Evolutionary conservation across 23 tunicate genomes (phyloP).

Genomic region (Trididemnum nubilum): DNA sequence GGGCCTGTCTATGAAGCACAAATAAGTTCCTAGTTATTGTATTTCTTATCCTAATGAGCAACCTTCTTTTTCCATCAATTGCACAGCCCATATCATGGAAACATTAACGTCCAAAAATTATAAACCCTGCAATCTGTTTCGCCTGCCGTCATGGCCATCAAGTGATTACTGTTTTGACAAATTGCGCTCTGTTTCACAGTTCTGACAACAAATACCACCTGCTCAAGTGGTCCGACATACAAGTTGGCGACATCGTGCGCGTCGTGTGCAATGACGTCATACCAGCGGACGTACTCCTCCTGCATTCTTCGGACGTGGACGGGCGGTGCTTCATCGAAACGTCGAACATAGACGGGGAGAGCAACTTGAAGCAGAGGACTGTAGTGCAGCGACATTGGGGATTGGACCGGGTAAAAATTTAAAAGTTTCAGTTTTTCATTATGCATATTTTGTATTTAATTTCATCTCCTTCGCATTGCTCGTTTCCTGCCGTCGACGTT

Average conservation of each 20-base stretch:
- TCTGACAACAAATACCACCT: slow-evolving; percentile 83
- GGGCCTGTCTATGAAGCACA: too few relatives aligned
- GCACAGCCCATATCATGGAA: too few relatives aligned
- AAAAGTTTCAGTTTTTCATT: not conserved
- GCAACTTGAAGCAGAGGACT: slow-evolving; percentile 88
- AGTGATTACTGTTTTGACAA: too few relatives aligned
- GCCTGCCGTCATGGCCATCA: too few relatives aligned
- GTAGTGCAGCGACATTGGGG: slow-evolving; percentile 77
- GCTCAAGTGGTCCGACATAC: slow-evolving; percentile 68
- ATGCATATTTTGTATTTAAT: too few relatives aligned
- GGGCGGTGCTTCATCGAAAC: slow-evolving; percentile 95
- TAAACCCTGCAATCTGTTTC: too few relatives aligned
- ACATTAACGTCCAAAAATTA: too few relatives aligned
- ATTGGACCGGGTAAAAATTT: slow-evolving; percentile 19
- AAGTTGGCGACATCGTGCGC: slow-evolving; percentile 95
- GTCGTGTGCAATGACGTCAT: slow-evolving; percentile 86
- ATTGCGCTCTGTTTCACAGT: slow-evolving; percentile 45
- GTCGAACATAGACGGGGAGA: slow-evolving; percentile 97
- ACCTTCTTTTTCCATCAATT: too few relatives aligned
- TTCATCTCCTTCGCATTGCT: too few relatives aligned
- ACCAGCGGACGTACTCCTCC: slow-evolving; percentile 95
- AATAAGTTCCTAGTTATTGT: too few relatives aligned
- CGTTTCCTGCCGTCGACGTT: too few relatives aligned
- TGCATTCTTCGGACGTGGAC: slow-evolving; percentile 83
- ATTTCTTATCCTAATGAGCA: too few relatives aligned